phyloP scores from a whole-genome alignment of 2,113 vertebrate genomes.

The Rhea americana region DNA sequence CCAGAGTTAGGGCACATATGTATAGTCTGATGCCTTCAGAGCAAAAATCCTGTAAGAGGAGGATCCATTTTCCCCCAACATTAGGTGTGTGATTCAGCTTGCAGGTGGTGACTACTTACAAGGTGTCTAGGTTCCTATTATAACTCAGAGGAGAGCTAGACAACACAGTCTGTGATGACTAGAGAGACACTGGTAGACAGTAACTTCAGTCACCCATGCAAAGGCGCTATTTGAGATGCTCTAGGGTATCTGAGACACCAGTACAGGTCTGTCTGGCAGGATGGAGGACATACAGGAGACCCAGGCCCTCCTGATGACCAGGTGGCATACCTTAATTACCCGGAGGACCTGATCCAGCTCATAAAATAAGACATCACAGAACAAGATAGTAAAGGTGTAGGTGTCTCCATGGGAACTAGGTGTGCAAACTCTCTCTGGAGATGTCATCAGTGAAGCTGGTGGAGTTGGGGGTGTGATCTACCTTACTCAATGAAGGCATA shows the following conservation, averaged over 20 bases:
- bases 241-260: not conserved
- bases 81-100: not conserved
- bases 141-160: fast-evolving
- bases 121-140: not conserved
- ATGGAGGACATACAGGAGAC: not conserved
- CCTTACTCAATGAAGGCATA: not conserved
- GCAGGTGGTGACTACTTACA: not conserved
- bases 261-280: not conserved
- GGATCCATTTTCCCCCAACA: not conserved
- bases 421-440: not conserved
- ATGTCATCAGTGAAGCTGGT: not conserved
- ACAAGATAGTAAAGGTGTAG: fast-evolving
- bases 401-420: no score
- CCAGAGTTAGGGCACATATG: fast-evolving
- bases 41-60: not conserved
- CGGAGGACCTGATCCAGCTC: not conserved
- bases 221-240: not conserved
- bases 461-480: not conserved
- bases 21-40: not conserved
- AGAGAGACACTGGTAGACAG: not conserved
- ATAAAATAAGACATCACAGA: not conserved
- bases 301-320: not conserved
- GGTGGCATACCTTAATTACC: not conserved
- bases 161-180: not conserved
- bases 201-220: not conserved